A percentile compares a stretch with the other conserved stretches of the same genome.
Conservation (phyloP, 2,113 vertebrate genomes). For the Eublepharis macularius region DNA sequence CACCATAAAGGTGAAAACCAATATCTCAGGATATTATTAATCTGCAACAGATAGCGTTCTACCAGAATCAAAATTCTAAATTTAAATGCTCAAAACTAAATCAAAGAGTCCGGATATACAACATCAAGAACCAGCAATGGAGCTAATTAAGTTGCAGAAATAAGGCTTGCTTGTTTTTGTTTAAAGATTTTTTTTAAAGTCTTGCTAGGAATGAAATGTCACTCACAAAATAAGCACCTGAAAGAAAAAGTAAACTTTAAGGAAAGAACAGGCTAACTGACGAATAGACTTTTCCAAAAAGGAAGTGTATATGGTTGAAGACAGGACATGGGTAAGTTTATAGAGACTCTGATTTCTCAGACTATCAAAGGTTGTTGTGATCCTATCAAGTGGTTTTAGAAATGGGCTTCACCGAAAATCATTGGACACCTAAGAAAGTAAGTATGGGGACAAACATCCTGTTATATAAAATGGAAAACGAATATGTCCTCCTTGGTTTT, state of each 20-base stretch:
- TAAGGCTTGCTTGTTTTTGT: constrained; percentile 16
- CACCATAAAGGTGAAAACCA: not conserved
- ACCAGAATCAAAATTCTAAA: not conserved
- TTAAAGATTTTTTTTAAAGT: constrained; percentile 23
- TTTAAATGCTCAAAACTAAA: not conserved
- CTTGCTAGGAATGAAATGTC: constrained; percentile 29
- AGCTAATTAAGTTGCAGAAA: constrained; percentile 34
- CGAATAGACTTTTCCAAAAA: not conserved
- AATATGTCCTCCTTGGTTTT: not conserved
- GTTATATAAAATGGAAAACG: not conserved
- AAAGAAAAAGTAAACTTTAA: not conserved
- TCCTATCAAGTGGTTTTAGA: not conserved
- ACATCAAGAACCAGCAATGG: not conserved
- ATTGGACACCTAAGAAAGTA: not conserved
- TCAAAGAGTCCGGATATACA: not conserved
- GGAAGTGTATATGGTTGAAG: not conserved
- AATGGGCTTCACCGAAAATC: not conserved
- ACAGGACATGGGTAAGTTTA: not conserved
- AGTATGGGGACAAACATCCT: not conserved
- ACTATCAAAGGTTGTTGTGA: not conserved
- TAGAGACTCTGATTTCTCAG: not conserved
- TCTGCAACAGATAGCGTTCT: not conserved
- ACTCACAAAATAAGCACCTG: not conserved
- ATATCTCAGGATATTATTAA: constrained; percentile 12
- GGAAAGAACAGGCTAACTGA: not conserved